A percentile compares a stretch with the other conserved stretches of the same genome.
These are phyloP conservation scores for Sebastes iracundus DNA, from an alignment of 2,797 vertebrate genomes.

Conservation along the genomic window DNA sequence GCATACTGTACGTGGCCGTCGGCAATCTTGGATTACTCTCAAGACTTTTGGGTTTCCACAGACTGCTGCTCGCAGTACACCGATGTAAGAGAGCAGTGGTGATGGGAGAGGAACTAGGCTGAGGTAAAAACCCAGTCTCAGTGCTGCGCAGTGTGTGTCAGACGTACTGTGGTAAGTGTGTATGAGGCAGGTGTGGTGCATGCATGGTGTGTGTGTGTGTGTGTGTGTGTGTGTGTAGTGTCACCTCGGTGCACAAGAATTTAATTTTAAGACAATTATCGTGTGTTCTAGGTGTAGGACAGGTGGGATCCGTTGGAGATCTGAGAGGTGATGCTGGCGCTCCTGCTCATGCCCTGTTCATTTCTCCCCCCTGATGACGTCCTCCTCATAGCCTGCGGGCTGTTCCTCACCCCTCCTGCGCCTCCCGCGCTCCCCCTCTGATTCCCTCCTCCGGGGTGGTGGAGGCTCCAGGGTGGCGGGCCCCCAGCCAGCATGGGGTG, in stretches of 20 bases:
- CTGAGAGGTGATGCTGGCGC: slow-evolving; percentile 99
- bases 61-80: slow-evolving; percentile 29
- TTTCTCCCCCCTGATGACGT: slow-evolving; percentile 96
- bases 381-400: slow-evolving; percentile 96
- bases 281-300: slow-evolving; percentile 90
- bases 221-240: slow-evolving; percentile 41
- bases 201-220: slow-evolving; percentile 40
- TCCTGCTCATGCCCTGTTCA: slow-evolving; percentile 99
- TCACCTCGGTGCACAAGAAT: slow-evolving; percentile 26
- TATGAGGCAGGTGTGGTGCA: slow-evolving; percentile 35
- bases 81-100: slow-evolving; percentile 26
- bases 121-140: slow-evolving; percentile 22
- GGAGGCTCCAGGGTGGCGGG: slow-evolving; percentile 95
- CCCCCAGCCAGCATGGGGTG: slow-evolving; percentile 92
- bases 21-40: slow-evolving; percentile 14
- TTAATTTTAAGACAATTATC: slow-evolving; percentile 17
- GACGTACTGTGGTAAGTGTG: slow-evolving; percentile 6
- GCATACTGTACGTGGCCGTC: slow-evolving; percentile 12
- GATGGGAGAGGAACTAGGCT: slow-evolving; percentile 6
- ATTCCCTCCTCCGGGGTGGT: slow-evolving; percentile 88
- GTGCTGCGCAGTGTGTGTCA: slow-evolving; percentile 19
- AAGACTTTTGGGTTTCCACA: slow-evolving; percentile 67
- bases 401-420: slow-evolving; percentile 93
- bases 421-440: slow-evolving; percentile 91
- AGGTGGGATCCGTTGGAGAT: slow-evolving; percentile 99